Evolutionary conservation across 2,888 invertebrate species (phyloP).

Genomic region (Yponomeuta plumbellus): DNA sequence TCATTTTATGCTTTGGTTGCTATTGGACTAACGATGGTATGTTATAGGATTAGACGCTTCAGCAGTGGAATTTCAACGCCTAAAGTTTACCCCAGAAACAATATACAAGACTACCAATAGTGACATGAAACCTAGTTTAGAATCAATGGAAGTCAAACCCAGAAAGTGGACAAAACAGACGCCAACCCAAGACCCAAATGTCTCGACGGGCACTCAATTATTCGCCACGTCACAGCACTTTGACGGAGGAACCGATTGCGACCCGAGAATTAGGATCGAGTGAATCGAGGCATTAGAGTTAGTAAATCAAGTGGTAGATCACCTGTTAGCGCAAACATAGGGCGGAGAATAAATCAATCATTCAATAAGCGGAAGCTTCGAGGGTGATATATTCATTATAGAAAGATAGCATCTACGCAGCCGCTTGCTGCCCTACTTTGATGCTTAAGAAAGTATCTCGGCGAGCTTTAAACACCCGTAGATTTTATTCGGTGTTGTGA

Average conservation of each 20-base stretch:
- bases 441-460: no score
- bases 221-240: constrained; percentile 43
- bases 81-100: neutral
- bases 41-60: no score
- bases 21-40: no score
- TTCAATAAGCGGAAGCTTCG: constrained; percentile 52
- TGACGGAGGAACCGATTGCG: constrained; percentile 56
- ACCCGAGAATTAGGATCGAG: constrained; percentile 52
- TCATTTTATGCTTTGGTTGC: no score
- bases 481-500: no score
- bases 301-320: constrained; percentile 63
- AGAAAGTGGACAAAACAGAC: neutral
- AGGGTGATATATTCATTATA: constrained; percentile 12
- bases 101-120: neutral
- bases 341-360: constrained; percentile 55
- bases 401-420: neutral
- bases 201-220: constrained; percentile 39
- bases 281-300: constrained; percentile 64
- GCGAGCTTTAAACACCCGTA: no score
- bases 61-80: neutral
- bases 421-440: neutral
- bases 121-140: neutral
- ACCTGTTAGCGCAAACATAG: constrained; percentile 54
- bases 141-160: neutral
- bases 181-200: constrained; percentile 19